Evolutionary conservation across 2,113 vertebrate species (phyloP).

Genomic region (Perccottus glenii): DNA sequence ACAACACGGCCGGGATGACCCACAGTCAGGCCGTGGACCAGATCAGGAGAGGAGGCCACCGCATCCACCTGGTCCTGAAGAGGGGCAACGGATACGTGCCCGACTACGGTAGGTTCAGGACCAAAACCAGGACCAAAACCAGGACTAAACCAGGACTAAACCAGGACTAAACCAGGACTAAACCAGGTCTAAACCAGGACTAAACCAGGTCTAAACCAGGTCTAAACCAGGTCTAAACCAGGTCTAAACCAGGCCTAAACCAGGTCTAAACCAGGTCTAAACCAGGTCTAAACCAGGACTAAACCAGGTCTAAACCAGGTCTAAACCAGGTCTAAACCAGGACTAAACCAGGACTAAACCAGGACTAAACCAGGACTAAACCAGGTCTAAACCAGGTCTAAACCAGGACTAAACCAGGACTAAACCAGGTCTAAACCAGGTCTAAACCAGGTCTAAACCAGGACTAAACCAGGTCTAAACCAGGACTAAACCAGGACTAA

Average conservation of each 20-base stretch:
- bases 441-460: background rate
- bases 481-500: background rate
- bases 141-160: background rate
- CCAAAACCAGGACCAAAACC: background rate
- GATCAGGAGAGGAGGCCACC: conserved; percentile 80
- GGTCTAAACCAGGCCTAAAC: background rate
- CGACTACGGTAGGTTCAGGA: conserved; percentile 76
- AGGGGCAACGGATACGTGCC: conserved; percentile 85
- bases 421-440: background rate
- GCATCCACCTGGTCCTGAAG: conserved; percentile 81
- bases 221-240: background rate
- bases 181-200: background rate
- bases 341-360: too few species aligned
- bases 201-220: background rate
- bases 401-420: background rate
- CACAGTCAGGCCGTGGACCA: conserved; percentile 84
- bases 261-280: background rate
- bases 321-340: background rate
- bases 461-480: background rate
- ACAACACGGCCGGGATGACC: conserved; percentile 83
- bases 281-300: background rate
- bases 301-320: background rate
- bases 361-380: background rate
- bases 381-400: too few species aligned
- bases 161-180: background rate